Evolutionary conservation across 1,140 invertebrate genomes (phyloP).

Genomic region (Lepidotrigona ventralis): DNA sequence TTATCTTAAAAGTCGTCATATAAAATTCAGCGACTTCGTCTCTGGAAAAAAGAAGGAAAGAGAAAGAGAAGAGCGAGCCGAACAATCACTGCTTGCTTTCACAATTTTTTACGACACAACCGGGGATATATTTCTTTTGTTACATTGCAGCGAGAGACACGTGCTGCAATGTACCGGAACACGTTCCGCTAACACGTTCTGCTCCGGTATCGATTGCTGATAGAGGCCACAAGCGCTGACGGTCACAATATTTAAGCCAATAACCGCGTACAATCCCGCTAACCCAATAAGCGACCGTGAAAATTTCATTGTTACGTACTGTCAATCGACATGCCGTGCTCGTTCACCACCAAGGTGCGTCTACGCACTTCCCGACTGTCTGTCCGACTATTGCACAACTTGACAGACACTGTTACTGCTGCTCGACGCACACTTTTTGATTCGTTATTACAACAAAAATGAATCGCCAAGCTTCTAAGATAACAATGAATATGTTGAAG

Average conservation of each 20-base stretch:
- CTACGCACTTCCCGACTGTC: background rate
- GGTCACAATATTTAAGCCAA: conserved; percentile 50
- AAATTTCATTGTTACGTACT: conserved; percentile 41
- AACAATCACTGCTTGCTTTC: background rate
- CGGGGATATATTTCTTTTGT: background rate
- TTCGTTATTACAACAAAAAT: background rate
- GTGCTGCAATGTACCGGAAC: conserved; percentile 22
- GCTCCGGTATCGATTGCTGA: conserved; percentile 43
- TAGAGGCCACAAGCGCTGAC: conserved; percentile 4
- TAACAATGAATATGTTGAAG: too few species aligned
- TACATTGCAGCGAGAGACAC: conserved; percentile 6
- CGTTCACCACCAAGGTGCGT: background rate
- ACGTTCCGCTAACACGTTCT: conserved; percentile 30
- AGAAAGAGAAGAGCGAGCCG: background rate
- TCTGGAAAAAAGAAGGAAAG: background rate
- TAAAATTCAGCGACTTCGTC: background rate
- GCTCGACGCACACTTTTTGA: background rate
- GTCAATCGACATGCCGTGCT: conserved; percentile 36
- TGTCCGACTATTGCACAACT: background rate
- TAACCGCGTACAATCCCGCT: conserved; percentile 30
- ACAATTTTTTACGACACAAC: background rate
- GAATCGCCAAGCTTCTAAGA: background rate
- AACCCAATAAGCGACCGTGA: conserved; percentile 24
- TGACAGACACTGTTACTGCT: background rate
- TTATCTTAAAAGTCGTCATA: background rate